Evolutionary conservation across 2,113 vertebrate genomes (phyloP), one percentile per base, ranked within the genome.

Genomic region (Silurus glanis): DNA sequence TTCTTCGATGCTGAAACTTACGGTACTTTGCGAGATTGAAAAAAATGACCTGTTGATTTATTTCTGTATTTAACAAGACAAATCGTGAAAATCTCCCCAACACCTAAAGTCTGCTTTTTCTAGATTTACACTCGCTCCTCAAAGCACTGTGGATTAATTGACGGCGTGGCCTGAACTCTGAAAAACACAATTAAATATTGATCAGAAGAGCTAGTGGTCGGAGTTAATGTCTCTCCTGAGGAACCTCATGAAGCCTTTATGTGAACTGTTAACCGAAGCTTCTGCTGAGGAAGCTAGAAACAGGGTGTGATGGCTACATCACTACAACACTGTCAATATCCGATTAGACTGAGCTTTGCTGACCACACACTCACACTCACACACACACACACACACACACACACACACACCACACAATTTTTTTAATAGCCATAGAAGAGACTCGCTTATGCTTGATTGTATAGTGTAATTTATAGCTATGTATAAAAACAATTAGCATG

Each of bases 101-200:
- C 1, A 9, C 21, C 49, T n/a, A 25, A 76, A 9, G 3, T 51
- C 21, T 3, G 9, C 37, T 21, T 72, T 9, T 76, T 76, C 21
- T 12, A 53, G 72, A 53, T 76, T 76, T 76, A 76, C 72, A 53
- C 21, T 25, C 51, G 16, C 74, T 78, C 51, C 51, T 55, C 23
- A 55, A 55, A 53, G 51, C 51, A 25, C 72, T 25, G 23, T 55
- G 74, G 74, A 25, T 78, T 78, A 25, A 78, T 14, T 78, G 23
- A 78, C 53, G 72, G 4, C 0, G 21, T 53, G 72, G 21, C 10
- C 49, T 53, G 72, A 75, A n/a, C 23, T 76, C 12, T 3, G 74
- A 53, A 76, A 55, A 53, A 76, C 13, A 74, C 84, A 7, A 78
- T 88, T 47, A 78, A 90, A 84, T 86, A 88, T 84, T 86, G 82